A percentile compares a stretch with the other conserved stretches of the same genome.
Conservation (phyloP, 2,888 invertebrate genomes). For the Hartigia nigra region DNA sequence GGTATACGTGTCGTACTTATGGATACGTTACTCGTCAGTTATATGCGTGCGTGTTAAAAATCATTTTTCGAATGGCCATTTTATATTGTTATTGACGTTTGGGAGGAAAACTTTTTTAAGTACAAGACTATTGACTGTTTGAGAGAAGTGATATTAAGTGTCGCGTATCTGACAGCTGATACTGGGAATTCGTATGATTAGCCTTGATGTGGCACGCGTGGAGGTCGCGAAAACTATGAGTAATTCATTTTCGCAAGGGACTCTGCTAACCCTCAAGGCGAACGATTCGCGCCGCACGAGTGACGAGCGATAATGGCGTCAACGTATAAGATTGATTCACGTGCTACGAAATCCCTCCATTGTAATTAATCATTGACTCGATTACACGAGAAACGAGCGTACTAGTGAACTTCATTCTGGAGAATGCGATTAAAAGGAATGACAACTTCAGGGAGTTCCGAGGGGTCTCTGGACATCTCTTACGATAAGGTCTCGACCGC, state of each 20-base stretch:
- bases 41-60: background rate
- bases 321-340: constrained; percentile 37
- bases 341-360: constrained; percentile 36
- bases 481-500: background rate
- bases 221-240: background rate
- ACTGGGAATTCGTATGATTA: background rate
- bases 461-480: background rate
- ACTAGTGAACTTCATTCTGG: constrained; percentile 20
- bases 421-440: constrained; percentile 27
- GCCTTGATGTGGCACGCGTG: background rate
- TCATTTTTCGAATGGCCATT: background rate
- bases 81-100: background rate
- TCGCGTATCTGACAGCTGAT: background rate
- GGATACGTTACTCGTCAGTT: background rate
- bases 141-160: background rate
- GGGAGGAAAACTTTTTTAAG: background rate
- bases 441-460: background rate
- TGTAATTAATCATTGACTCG: constrained; percentile 35
- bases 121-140: background rate
- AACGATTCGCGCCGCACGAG: constrained; percentile 12
- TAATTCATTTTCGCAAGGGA: background rate
- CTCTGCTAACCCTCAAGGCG: background rate
- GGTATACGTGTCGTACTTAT: background rate
- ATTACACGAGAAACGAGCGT: constrained; percentile 24
- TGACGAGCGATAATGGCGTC: constrained; percentile 21